Evolutionary conservation across 2,797 vertebrate genomes (phyloP).

Genomic region (Periophthalmus magnuspinnatus): DNA sequence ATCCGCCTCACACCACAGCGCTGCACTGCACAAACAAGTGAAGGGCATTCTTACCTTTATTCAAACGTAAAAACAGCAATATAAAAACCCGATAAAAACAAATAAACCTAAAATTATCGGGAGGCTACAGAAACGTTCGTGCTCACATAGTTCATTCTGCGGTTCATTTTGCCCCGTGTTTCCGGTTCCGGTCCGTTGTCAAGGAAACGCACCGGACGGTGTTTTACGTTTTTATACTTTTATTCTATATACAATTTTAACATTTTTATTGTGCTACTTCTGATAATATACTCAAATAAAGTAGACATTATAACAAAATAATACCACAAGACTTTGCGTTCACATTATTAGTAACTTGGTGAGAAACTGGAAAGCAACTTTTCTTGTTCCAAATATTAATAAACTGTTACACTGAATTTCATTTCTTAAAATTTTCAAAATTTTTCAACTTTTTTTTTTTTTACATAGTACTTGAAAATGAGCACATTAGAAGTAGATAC

Average conservation of each 20-base stretch:
- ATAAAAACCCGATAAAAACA: neutral
- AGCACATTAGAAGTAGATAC: too few relatives aligned
- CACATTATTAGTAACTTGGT: too few relatives aligned
- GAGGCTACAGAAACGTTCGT: conserved; percentile 12
- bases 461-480: too few relatives aligned
- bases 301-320: too few relatives aligned
- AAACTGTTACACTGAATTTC: too few relatives aligned
- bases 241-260: neutral
- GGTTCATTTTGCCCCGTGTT: conserved; percentile 12
- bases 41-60: conserved; percentile 56
- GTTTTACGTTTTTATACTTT: conserved; percentile 41
- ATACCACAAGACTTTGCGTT: too few relatives aligned
- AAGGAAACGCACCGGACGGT: conserved; percentile 25
- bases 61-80: neutral
- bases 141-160: conserved; percentile 61
- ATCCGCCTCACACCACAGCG: neutral
- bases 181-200: conserved; percentile 63
- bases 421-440: too few relatives aligned
- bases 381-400: too few relatives aligned
- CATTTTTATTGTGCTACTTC: neutral
- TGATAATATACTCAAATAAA: too few relatives aligned
- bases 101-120: neutral
- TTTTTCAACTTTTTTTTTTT: too few relatives aligned
- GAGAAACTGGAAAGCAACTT: too few relatives aligned
- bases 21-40: neutral